Conservation (phyloP, 2,797 vertebrate genomes). For the Helicolenus hilgendorfi region DNA sequence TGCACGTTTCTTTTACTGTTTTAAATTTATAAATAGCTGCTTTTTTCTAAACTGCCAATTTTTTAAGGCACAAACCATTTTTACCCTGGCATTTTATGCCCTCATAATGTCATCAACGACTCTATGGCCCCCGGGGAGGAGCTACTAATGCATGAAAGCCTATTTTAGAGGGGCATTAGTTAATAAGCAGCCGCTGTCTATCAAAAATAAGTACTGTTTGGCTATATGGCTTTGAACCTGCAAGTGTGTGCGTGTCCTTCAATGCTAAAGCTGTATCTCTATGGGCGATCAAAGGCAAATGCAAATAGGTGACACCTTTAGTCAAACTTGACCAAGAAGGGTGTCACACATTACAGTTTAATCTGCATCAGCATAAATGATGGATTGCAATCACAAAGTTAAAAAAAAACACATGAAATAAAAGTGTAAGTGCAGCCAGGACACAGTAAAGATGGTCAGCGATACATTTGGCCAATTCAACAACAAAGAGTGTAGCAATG, state of each 20-base stretch:
- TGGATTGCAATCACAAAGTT: neutral
- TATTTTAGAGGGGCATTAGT: neutral
- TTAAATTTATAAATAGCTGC: too few relatives aligned
- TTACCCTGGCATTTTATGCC: too few relatives aligned
- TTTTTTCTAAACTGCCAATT: too few relatives aligned
- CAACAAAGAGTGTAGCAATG: slow-evolving; percentile 13
- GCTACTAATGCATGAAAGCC: too few relatives aligned
- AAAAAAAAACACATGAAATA: neutral
- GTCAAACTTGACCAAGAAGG: neutral
- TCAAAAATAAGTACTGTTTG: neutral
- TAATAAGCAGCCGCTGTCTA: neutral
- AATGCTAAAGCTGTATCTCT: neutral
- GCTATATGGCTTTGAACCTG: neutral
- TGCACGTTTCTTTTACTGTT: too few relatives aligned
- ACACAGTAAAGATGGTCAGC: slow-evolving; percentile 18
- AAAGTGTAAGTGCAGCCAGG: neutral
- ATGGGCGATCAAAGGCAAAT: neutral
- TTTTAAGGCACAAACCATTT: too few relatives aligned
- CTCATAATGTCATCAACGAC: too few relatives aligned
- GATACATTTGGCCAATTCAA: slow-evolving; percentile 18
- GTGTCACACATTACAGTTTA: neutral
- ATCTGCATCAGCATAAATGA: neutral
- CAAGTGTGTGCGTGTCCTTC: neutral
- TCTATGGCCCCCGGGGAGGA: too few relatives aligned
- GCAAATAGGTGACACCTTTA: neutral